Evolutionary conservation across 2,888 invertebrate genomes (phyloP).

Genomic region (Diaprepes abbreviatus): DNA sequence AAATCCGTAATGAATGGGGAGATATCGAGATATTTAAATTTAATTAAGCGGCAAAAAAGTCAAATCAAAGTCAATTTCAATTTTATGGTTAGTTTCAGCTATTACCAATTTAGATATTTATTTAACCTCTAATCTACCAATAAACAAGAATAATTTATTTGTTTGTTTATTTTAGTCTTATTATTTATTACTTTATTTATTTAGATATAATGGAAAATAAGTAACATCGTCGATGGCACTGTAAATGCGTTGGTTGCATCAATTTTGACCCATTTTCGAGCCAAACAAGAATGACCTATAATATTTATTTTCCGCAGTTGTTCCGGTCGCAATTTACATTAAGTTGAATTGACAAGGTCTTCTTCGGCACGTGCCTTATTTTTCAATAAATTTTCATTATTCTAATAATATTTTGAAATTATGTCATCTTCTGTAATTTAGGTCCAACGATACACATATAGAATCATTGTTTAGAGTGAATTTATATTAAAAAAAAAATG

Average conservation of each 20-base stretch:
- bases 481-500: too few relatives aligned
- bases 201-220: not conserved
- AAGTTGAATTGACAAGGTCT: slow-evolving; percentile 16
- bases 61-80: too few relatives aligned
- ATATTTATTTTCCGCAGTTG: not conserved
- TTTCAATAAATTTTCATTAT: slow-evolving; percentile 21
- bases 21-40: too few relatives aligned
- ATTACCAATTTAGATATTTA: too few relatives aligned
- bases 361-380: slow-evolving; percentile 25
- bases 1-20: too few relatives aligned
- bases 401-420: slow-evolving; percentile 11
- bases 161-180: not conserved
- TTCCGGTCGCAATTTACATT: not conserved
- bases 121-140: too few relatives aligned
- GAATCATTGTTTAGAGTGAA: too few relatives aligned
- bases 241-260: not conserved
- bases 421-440: slow-evolving; percentile 9
- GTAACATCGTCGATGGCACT: not conserved
- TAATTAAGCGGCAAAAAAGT: too few relatives aligned
- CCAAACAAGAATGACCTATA: not conserved
- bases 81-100: too few relatives aligned
- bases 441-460: too few relatives aligned
- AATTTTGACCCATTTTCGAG: not conserved
- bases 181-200: not conserved
- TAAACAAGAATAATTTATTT: not conserved